phyloP scores from a whole-genome alignment of 2,113 vertebrate genomes.

The Ammodytes marinus region DNA sequence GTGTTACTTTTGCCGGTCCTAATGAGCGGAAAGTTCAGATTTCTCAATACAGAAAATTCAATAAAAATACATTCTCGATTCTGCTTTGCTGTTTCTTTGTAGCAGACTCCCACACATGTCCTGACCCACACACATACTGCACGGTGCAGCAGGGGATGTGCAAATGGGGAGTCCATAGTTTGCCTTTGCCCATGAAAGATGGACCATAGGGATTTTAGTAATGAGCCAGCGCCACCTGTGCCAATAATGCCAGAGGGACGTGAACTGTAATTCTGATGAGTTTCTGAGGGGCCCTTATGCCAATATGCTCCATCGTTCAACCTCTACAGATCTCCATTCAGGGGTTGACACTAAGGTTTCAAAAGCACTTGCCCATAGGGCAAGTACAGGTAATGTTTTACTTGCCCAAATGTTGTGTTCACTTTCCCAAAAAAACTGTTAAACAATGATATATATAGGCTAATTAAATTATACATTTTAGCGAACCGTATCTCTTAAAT shows the following conservation, averaged over 20 bases:
- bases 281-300: conserved; percentile 33
- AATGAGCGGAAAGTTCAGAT: neutral
- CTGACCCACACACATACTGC: conserved; percentile 33
- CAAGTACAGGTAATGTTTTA: too few species aligned
- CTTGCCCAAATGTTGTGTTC: too few species aligned
- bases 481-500: too few species aligned
- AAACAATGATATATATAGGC: too few species aligned
- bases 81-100: neutral
- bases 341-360: too few species aligned
- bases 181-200: conserved; percentile 39
- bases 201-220: conserved; percentile 54
- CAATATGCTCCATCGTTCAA: neutral
- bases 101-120: conserved; percentile 30
- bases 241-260: conserved; percentile 31
- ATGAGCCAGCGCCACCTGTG: conserved; percentile 71
- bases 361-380: too few species aligned
- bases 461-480: too few species aligned
- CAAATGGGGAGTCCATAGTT: conserved; percentile 53
- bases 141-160: conserved; percentile 43
- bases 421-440: too few species aligned
- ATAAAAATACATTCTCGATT: neutral
- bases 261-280: conserved; percentile 45
- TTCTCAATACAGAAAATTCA: neutral
- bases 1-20: conserved; percentile 1
- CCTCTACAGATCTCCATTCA: conserved; percentile 18